A percentile compares a stretch with the other conserved stretches of the same genome.
Evolutionary conservation across 2,113 vertebrate genomes (phyloP).

Genomic region (Nansenia antarctica): DNA sequence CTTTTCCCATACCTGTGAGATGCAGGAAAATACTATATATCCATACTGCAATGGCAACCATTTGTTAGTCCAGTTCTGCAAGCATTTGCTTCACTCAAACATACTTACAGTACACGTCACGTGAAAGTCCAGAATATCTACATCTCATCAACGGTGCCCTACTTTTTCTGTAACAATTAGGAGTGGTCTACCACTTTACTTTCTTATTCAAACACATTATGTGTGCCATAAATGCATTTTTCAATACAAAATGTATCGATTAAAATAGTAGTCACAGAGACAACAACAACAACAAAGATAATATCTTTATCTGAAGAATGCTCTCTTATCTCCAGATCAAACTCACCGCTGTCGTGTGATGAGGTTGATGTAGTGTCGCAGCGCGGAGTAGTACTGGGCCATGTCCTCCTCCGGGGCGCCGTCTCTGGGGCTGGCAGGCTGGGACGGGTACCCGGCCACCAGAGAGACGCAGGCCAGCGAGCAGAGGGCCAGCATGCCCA

Average conservation of each 20-base stretch:
- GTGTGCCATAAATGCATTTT: background rate
- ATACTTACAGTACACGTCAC: no score
- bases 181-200: no score
- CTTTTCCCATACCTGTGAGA: slow-evolving; percentile 89
- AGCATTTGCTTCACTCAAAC: background rate
- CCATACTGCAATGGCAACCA: background rate
- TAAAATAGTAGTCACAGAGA: no score
- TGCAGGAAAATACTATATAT: slow-evolving; percentile 6
- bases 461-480: slow-evolving; percentile 84
- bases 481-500: slow-evolving; percentile 76
- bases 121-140: no score
- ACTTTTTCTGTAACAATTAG: no score
- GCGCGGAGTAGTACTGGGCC: slow-evolving; percentile 92
- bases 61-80: background rate
- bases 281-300: no score
- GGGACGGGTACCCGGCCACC: slow-evolving; percentile 87
- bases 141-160: no score
- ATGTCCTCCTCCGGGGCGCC: slow-evolving; percentile 90
- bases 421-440: slow-evolving; percentile 88
- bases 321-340: background rate
- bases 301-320: background rate
- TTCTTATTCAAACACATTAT: background rate
- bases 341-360: slow-evolving; percentile 94
- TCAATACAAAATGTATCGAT: background rate
- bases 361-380: slow-evolving; percentile 98